Base-by-base conservation (phyloP, 2,888 invertebrate genomes). In the Muschampia staudingeri region DNA sequence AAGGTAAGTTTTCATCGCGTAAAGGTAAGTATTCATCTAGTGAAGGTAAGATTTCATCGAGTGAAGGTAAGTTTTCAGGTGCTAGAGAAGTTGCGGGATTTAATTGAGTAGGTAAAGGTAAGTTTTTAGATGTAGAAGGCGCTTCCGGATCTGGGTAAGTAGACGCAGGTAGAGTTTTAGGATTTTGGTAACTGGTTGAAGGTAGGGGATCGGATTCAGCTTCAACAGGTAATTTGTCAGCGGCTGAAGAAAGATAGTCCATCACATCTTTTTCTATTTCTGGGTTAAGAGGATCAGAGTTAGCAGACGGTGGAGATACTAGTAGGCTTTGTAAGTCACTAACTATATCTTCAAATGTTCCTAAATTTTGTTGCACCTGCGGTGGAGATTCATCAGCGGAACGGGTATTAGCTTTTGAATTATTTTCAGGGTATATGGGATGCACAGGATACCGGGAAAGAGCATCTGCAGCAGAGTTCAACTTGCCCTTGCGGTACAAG, bases 381-480 rank as follows among this genome's bases (percentile, higher is more conserved):
- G 44, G 19, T 19, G 75, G n/a, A 9, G 12, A 1, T 34, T 25
- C 25, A 30, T 65, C 4, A 9, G 7, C 11, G 9, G 14, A 7
- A 25, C 11, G 25, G 11, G 19, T 61, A 19, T 61, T 25, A 37
- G 12, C n/a, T 19, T 75, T 72, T 3, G 76, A 76, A 37, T 75
- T 61, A 16, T 61, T 19, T 40, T 76, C 77, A 19, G 79, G 80
- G 42, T 65, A 65, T 19, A 79, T 65, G 11, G 82, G 71, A 73
- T 52, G 16, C n/a, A 52, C 65, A 42, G 80, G 77, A 69, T 77
- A 76, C 2, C 77, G 37, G 3, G 81, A 80, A 1, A 82, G 44
- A 2, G 83, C 83, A n/a, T 83, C 83, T 14, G 81, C 81, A 1
- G 70, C 71, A 11, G 83, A 72, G 14, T 83, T 83, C n/a, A 83